A percentile compares a stretch with the other conserved stretches of the same genome.
Evolutionary conservation across 1,140 invertebrate species (phyloP).

Genomic region (Bicyclus anynana): DNA sequence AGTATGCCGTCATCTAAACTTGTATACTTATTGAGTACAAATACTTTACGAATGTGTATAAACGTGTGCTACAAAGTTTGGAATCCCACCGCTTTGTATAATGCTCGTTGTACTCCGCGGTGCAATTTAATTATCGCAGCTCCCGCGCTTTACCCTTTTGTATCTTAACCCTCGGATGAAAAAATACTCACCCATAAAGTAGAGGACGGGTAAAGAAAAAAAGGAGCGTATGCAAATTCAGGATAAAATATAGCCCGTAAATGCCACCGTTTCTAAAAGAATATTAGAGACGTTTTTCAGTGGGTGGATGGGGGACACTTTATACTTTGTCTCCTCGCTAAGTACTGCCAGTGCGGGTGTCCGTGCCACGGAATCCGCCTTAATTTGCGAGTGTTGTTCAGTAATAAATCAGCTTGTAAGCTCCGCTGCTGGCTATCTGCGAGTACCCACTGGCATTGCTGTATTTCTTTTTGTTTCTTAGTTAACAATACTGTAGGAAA

Average conservation of each 20-base stretch:
- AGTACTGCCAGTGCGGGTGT: slow-evolving; percentile 67
- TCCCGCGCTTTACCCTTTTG: slow-evolving; percentile 77
- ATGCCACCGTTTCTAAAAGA: slow-evolving; percentile 79
- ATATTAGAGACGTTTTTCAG: slow-evolving; percentile 79
- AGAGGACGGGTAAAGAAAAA: slow-evolving; percentile 73
- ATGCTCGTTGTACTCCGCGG: slow-evolving; percentile 15
- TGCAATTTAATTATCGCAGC: slow-evolving; percentile 78
- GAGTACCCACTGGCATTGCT: neutral
- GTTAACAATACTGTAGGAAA: too few species aligned
- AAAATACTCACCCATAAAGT: slow-evolving; percentile 77
- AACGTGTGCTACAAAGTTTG: neutral
- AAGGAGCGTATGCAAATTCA: slow-evolving; percentile 79
- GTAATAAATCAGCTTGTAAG: slow-evolving; percentile 53
- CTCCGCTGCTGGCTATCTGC: slow-evolving; percentile 8
- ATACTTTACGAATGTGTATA: neutral
- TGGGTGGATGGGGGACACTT: slow-evolving; percentile 74
- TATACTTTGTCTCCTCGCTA: slow-evolving; percentile 74
- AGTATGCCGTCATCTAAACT: neutral
- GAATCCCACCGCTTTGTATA: slow-evolving; percentile 12
- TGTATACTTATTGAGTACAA: neutral
- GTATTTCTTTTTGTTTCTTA: neutral
- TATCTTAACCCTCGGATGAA: slow-evolving; percentile 76
- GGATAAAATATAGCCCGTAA: slow-evolving; percentile 80
- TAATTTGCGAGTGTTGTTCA: slow-evolving; percentile 69
- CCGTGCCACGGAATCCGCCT: slow-evolving; percentile 61